These are phyloP conservation scores for Cistogaster globosa DNA, from an alignment of 2,888 invertebrate genomes.

Conservation along the genomic window DNA sequence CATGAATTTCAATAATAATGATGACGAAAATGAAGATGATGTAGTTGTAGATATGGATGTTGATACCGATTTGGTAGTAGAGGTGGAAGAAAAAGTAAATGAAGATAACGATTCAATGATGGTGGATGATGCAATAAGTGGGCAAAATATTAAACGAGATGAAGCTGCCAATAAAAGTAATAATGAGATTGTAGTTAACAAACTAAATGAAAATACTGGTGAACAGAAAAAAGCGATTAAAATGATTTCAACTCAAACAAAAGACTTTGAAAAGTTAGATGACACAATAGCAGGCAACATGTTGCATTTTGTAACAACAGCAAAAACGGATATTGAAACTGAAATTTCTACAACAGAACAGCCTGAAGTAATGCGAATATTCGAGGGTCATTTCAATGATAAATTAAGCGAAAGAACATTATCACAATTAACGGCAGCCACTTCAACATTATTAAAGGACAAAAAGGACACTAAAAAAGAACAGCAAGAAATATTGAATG, in stretches of 20 bases:
- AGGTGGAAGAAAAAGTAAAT: constrained; percentile 45
- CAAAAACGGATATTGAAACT: constrained; percentile 33
- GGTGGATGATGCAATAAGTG: constrained; percentile 56
- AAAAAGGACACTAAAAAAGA: constrained; percentile 35
- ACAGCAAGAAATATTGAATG: constrained; percentile 60
- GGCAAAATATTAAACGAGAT: constrained; percentile 40
- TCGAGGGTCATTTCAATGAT: constrained; percentile 68
- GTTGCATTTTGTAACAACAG: constrained; percentile 66
- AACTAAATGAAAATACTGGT: constrained; percentile 32
- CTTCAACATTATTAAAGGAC: constrained; percentile 49
- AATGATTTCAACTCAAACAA: constrained; percentile 44
- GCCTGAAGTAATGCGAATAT: constrained; percentile 70
- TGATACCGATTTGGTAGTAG: constrained; percentile 73
- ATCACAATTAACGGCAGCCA: constrained; percentile 34
- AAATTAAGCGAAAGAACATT: constrained; percentile 46
- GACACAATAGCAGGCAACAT: constrained; percentile 66
- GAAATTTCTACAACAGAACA: constrained; percentile 56
- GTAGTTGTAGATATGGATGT: constrained; percentile 78
- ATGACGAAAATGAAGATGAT: constrained; percentile 65
- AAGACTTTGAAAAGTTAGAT: constrained; percentile 33
- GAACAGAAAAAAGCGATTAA: constrained; percentile 31
- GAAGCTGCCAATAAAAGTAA: constrained; percentile 4
- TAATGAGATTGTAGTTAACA: constrained; percentile 45
- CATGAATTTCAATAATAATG: constrained; percentile 78
- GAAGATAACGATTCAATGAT: constrained; percentile 53